Evolutionary conservation across 2,888 invertebrate species (phyloP), one percentile per base, ranked within the genome.

Genomic region (Ophion slaviceki): DNA sequence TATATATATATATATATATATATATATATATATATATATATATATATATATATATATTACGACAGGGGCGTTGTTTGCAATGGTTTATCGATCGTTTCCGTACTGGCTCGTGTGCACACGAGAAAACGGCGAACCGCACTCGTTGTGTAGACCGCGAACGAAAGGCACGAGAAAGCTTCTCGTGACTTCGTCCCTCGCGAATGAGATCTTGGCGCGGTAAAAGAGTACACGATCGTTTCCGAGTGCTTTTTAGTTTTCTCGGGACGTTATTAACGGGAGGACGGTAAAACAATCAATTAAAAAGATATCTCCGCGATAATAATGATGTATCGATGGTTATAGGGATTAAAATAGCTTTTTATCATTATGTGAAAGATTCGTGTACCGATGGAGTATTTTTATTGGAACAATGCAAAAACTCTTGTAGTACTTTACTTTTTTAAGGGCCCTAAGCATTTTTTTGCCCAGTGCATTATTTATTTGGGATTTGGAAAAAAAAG

Each of bases 41-140:
- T 74, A 36, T 17, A 59, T 28, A 47, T 45, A 10, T 64, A 11
- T 24, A 40, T 47, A 76, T 66, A 74, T 66, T 40, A 91, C 91
- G 89, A 90, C 89, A 89, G 90, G 90, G 89, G 90, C 90, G 91
- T 91, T 89, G 86, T 88, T 88, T 87, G 89, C 90, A 88, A 89
- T 88, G 90, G 89, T 88, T 88, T 91, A 91, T 91, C 91, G 91
- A 91, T 91, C 91, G 91, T 88, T 90, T 88, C 89, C 89, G 85
- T 87, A 76, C 80, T 80, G 76, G 62, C 53, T 75, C 86, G 75
- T 82, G 87, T 88, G 87, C 89, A 88, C 84, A 88, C 82, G 86
- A 75, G 84, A 85, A 67, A 75, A 80, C 68, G 67, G 76, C 75
- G 75, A 71, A 87, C 82, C 85, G 62, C 68, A 80, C 53, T 53